Evolutionary conservation across 1,140 invertebrate genomes (phyloP).

Genomic region (Acyrthosiphon pisum): DNA sequence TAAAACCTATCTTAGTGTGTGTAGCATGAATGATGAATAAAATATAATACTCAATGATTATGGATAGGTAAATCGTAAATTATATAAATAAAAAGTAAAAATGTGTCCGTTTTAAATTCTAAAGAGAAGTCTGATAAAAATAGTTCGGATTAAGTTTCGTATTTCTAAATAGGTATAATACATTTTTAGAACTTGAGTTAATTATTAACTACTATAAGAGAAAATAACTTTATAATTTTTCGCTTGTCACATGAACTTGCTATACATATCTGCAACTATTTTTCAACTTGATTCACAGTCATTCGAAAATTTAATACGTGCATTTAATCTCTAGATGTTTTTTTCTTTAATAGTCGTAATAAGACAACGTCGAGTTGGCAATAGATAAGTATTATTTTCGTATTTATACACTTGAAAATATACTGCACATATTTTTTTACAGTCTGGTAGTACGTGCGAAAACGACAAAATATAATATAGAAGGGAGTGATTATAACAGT

Average conservation of each 20-base stretch:
- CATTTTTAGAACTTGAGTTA: not conserved
- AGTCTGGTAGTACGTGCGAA: not conserved
- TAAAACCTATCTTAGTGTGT: not conserved
- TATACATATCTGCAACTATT: conserved; percentile 1
- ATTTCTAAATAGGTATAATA: not conserved
- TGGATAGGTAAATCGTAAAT: not conserved
- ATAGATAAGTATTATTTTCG: not conserved
- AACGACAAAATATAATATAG: not conserved
- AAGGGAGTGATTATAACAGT: not conserved
- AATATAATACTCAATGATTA: not conserved
- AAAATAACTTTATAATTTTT: not conserved
- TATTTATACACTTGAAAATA: not conserved
- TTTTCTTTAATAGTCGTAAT: not conserved
- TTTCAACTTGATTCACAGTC: not conserved
- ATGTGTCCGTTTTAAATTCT: not conserved
- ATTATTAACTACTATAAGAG: not conserved
- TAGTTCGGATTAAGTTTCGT: not conserved
- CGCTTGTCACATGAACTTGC: not conserved
- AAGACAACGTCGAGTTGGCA: not conserved
- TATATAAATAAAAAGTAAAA: not conserved
- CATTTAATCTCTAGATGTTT: conserved; percentile 7
- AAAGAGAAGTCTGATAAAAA: not conserved
- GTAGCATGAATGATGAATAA: too few species aligned
- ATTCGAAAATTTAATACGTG: not conserved
- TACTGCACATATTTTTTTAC: not conserved